Evolutionary conservation across 2,888 invertebrate genomes (phyloP), one percentile per base, ranked within the genome.

Genomic region (Lochmaea crataegi): DNA sequence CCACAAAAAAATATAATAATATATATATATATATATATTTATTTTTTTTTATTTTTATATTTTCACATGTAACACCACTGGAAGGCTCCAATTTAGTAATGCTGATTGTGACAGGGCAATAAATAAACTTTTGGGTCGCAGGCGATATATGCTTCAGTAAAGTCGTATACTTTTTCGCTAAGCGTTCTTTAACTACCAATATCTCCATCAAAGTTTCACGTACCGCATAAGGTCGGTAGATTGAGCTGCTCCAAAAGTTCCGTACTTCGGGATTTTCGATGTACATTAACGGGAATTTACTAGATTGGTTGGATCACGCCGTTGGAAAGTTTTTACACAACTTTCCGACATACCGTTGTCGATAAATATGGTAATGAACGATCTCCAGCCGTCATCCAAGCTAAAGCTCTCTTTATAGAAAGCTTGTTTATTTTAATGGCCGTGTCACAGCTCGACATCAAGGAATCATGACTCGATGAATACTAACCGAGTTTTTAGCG

Each of bases 351-450:
- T 76, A 76, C 77, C 76, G 77, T 77, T 76, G 80, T 81, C 81
- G 82, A 84, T 83, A 82, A 83, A 83, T 84, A 84, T 84, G 84
- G 81, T 83, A 83, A 84, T 83, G 82, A 82, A 77, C 80, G 80
- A 82, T 80, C 80, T 82, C 74, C 77, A 70, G 75, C 75, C 74
- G 77, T 77, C 77, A 78, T 80, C 73, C 78, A 76, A 76, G 78
- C 77, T 76, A 77, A 81, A 80, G 80, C 80, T 79, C 77, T 79
- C 76, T 78, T 79, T 78, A 77, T 78, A 75, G 82, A 81, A 82
- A 71, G 74, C 79, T 81, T 83, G 81, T 82, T 82, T 81, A 82
- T 81, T 82, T 82, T 82, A 82, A 82, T 81, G 81, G 81, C 75
- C 68, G 72, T 76, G 73, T 74, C 68, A 74, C 71, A 72, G 66